Evolutionary conservation across 2,797 vertebrate genomes (phyloP).

Genomic region (Chaunax sp.): DNA sequence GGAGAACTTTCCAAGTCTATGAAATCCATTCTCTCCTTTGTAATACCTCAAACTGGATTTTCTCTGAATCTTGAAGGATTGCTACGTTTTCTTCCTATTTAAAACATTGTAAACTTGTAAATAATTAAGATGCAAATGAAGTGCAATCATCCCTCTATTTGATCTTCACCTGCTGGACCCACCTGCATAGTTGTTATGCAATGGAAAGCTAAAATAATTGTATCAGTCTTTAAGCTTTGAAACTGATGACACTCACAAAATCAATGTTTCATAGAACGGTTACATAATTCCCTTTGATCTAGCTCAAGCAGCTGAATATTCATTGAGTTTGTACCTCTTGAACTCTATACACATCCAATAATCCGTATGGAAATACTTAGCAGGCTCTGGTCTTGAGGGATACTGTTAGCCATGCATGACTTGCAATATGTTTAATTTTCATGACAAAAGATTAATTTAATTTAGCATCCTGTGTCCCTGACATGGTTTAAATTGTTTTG

Average conservation of each 20-base stretch:
- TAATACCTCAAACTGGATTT: slow-evolving; percentile 4
- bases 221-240: slow-evolving; percentile 52
- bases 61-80: neutral
- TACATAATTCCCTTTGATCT: slow-evolving; percentile 77
- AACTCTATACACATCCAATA: slow-evolving; percentile 41
- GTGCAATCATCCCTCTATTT: slow-evolving; percentile 19
- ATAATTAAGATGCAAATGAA: slow-evolving; percentile 13
- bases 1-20: slow-evolving; percentile 11
- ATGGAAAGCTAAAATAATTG: slow-evolving; percentile 18
- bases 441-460: slow-evolving; percentile 28
- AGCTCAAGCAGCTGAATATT: slow-evolving; percentile 56
- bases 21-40: slow-evolving; percentile 9
- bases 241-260: slow-evolving; percentile 50
- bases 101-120: slow-evolving; percentile 5
- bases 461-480: slow-evolving; percentile 18
- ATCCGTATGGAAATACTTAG: slow-evolving; percentile 23
- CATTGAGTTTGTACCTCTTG: slow-evolving; percentile 54
- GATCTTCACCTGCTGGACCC: slow-evolving; percentile 11
- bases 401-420: slow-evolving; percentile 2
- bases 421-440: slow-evolving; percentile 25
- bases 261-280: slow-evolving; percentile 61
- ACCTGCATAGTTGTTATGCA: slow-evolving; percentile 36
- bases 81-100: neutral
- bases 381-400: slow-evolving; percentile 2
- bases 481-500: slow-evolving; percentile 22